Evolutionary conservation across 2,113 vertebrate genomes (phyloP).

Genomic region (Pantherophis guttatus): DNA sequence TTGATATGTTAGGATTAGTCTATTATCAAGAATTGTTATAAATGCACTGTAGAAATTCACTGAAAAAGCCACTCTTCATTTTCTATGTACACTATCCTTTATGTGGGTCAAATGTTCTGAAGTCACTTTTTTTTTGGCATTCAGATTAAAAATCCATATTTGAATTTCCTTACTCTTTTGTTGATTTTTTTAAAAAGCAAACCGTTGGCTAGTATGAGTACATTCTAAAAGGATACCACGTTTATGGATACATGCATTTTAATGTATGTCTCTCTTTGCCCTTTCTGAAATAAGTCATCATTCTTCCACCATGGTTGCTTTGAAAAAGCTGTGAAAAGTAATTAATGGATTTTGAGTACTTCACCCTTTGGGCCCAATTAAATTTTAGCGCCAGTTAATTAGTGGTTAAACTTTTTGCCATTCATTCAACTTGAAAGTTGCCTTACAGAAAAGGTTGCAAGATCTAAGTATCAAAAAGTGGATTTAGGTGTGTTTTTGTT

Average conservation of each 20-base stretch:
- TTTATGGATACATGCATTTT: constrained; percentile 18
- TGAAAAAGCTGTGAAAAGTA: constrained; percentile 50
- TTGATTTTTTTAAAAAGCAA: background rate
- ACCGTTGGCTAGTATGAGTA: background rate
- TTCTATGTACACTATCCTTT: background rate
- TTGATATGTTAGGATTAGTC: background rate
- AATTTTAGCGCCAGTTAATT: constrained; percentile 72
- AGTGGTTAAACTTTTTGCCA: constrained; percentile 65
- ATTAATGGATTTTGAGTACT: constrained; percentile 70
- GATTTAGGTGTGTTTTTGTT: constrained; percentile 4
- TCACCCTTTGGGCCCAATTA: constrained; percentile 75
- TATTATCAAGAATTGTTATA: background rate
- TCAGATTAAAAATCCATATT: background rate
- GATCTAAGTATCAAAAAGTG: constrained; percentile 47
- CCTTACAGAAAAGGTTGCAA: constrained; percentile 45
- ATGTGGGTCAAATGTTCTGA: background rate
- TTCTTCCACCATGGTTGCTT: constrained; percentile 41
- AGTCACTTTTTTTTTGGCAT: background rate
- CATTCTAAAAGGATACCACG: background rate
- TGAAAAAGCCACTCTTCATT: background rate
- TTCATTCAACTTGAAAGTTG: constrained; percentile 58
- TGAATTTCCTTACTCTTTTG: background rate
- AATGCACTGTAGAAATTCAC: background rate
- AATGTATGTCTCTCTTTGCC: background rate
- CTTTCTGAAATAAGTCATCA: constrained; percentile 35